These are phyloP conservation scores for Parapsyche elsis DNA, from an alignment of 1,140 invertebrate genomes.

Conservation along the genomic window DNA sequence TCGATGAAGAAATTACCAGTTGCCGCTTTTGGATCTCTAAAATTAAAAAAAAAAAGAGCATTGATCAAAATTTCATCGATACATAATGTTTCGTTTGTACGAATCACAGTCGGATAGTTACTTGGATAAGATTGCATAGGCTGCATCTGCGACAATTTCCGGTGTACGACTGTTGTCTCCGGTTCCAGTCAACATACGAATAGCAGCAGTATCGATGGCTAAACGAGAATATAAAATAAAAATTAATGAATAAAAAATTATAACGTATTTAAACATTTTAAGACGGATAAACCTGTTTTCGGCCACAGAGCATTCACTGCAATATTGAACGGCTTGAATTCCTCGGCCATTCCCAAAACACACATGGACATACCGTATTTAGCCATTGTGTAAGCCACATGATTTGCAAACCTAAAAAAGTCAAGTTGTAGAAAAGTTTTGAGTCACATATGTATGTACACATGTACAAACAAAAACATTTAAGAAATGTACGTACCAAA, in stretches of 20 bases:
- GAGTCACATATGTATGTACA: not conserved
- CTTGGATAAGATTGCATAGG: constrained; percentile 87
- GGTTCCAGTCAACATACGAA: constrained; percentile 91
- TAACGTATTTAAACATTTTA: not conserved
- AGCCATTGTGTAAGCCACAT: constrained; percentile 98
- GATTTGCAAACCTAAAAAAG: constrained; percentile 77
- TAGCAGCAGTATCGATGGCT: constrained; percentile 96
- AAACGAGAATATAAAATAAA: constrained; percentile 45
- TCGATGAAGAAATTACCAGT: constrained; percentile 96
- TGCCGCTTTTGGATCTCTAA: constrained; percentile 75
- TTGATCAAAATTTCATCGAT: not conserved
- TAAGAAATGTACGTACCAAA: constrained; percentile 36
- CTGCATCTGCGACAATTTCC: constrained; percentile 96
- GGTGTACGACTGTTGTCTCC: constrained; percentile 81
- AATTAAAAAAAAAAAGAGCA: constrained; percentile 48
- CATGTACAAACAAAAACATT: constrained; percentile 11
- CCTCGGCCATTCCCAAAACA: constrained; percentile 94
- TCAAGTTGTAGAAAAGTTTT: not conserved
- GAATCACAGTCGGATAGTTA: constrained; percentile 50
- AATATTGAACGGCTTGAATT: constrained; percentile 85
- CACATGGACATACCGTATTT: constrained; percentile 99
- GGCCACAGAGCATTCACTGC: constrained; percentile 99
- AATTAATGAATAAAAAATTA: constrained; percentile 11
- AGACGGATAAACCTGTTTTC: constrained; percentile 76
- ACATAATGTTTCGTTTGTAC: not conserved